These are phyloP conservation scores for Ophion ellenae DNA, from an alignment of 2,888 invertebrate genomes.

Conservation along the genomic window DNA sequence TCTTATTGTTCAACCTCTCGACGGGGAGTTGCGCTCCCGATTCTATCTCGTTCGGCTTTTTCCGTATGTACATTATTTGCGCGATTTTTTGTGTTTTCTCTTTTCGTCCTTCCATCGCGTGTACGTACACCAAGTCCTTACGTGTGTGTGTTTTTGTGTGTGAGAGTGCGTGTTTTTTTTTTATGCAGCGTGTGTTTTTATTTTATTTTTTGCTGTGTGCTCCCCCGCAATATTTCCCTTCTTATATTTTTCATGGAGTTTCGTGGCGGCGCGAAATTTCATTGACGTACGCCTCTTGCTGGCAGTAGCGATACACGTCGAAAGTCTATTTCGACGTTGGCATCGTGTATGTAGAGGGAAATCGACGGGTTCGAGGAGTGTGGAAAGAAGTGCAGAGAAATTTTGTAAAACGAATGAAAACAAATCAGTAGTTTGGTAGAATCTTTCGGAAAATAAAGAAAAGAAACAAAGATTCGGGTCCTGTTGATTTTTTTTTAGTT, in stretches of 20 bases:
- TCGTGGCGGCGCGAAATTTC: slow-evolving; percentile 64
- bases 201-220: slow-evolving; percentile 13
- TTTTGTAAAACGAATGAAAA: neutral
- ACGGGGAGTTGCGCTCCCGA: slow-evolving; percentile 1
- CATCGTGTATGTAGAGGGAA: slow-evolving; percentile 42
- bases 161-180: neutral
- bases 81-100: slow-evolving; percentile 35
- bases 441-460: slow-evolving; percentile 16
- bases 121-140: slow-evolving; percentile 53
- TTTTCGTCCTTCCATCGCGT: slow-evolving; percentile 15
- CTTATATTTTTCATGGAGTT: slow-evolving; percentile 45
- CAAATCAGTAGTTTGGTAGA: neutral
- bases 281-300: slow-evolving; percentile 64
- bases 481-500: neutral
- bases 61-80: slow-evolving; percentile 62
- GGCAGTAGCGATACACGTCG: slow-evolving; percentile 59
- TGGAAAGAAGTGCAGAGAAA: slow-evolving; percentile 2
- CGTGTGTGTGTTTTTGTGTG: slow-evolving; percentile 4
- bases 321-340: slow-evolving; percentile 35
- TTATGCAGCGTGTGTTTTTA: slow-evolving; percentile 34
- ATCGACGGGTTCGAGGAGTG: neutral
- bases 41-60: slow-evolving; percentile 33
- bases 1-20: slow-evolving; percentile 3
- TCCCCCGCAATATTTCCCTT: slow-evolving; percentile 18
- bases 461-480: neutral